Evolutionary conservation across 1,140 invertebrate species (phyloP).

Genomic region (Globodera rostochiensis): DNA sequence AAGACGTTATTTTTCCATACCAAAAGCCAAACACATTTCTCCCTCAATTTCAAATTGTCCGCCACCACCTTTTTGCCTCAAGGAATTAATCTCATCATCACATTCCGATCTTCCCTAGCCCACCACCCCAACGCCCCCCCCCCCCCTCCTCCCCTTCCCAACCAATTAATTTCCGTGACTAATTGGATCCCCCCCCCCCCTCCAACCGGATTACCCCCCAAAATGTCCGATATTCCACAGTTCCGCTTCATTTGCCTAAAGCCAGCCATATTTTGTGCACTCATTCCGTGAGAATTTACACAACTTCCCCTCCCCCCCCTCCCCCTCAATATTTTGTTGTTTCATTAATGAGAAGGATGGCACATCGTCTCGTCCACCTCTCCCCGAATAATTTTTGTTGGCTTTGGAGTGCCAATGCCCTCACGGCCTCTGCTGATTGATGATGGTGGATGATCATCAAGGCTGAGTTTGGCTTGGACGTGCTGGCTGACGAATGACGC

Average conservation of each 20-base stretch:
- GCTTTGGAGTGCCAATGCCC: not conserved
- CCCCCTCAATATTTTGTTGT: not conserved
- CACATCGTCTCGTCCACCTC: not conserved
- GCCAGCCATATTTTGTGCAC: constrained; percentile 1
- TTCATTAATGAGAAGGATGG: not conserved
- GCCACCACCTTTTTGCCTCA: not conserved
- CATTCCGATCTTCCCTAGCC: not conserved
- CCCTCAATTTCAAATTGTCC: not conserved
- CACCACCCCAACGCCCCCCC: too few relatives aligned
- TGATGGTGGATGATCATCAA: not conserved
- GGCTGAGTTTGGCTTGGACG: too few relatives aligned
- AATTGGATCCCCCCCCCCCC: constrained; percentile 6
- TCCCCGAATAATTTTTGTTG: not conserved
- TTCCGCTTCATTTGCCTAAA: constrained; percentile 9
- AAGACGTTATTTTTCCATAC: not conserved
- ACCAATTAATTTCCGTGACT: constrained; percentile 14
- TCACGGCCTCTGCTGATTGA: not conserved
- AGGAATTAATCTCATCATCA: not conserved
- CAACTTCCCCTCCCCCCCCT: not conserved
- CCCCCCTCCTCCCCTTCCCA: not conserved
- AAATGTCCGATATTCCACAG: not conserved
- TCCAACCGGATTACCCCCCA: not conserved
- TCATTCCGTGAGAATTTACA: constrained; percentile 1
- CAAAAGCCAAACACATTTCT: not conserved
- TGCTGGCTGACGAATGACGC: not conserved